Evolutionary conservation across 2,888 invertebrate species (phyloP).

Genomic region (Coleophora flavipennella): DNA sequence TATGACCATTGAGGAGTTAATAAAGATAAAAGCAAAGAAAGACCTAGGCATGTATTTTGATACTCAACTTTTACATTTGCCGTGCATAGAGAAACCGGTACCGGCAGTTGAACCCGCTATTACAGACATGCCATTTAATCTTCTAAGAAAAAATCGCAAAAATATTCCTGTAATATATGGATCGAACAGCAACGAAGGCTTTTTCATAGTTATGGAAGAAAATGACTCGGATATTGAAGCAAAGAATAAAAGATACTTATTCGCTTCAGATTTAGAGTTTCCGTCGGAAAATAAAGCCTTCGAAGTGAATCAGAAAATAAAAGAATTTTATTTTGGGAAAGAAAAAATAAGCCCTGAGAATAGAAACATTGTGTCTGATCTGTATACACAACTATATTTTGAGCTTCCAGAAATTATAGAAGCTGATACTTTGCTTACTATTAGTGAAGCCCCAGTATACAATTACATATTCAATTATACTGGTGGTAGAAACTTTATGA

Average conservation of each 20-base stretch:
- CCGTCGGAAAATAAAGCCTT: slow-evolving; percentile 35
- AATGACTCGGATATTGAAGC: slow-evolving; percentile 28
- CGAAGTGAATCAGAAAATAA: slow-evolving; percentile 29
- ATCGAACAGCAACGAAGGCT: slow-evolving; percentile 47
- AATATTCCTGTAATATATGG: slow-evolving; percentile 42
- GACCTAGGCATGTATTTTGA: slow-evolving; percentile 47
- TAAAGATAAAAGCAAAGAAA: slow-evolving; percentile 32
- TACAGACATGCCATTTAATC: slow-evolving; percentile 47
- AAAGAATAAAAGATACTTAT: slow-evolving; percentile 40
- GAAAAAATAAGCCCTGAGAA: slow-evolving; percentile 49
- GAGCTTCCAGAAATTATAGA: slow-evolving; percentile 50
- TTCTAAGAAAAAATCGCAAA: slow-evolving; percentile 32
- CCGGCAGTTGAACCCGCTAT: slow-evolving; percentile 42
- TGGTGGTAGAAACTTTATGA: slow-evolving; percentile 48
- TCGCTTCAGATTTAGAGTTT: slow-evolving; percentile 54
- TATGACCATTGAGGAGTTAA: slow-evolving; percentile 31
- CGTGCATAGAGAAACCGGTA: slow-evolving; percentile 49
- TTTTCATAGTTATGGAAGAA: slow-evolving; percentile 29
- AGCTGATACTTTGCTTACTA: slow-evolving; percentile 26
- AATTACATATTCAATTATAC: slow-evolving; percentile 52
- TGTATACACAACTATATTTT: slow-evolving; percentile 56
- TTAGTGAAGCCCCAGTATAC: slow-evolving; percentile 31
- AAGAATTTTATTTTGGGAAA: slow-evolving; percentile 55
- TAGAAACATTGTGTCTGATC: slow-evolving; percentile 38
- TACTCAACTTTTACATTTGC: slow-evolving; percentile 45